Evolutionary conservation across 2,113 vertebrate species (phyloP).

Genomic region (Notothenia coriiceps): DNA sequence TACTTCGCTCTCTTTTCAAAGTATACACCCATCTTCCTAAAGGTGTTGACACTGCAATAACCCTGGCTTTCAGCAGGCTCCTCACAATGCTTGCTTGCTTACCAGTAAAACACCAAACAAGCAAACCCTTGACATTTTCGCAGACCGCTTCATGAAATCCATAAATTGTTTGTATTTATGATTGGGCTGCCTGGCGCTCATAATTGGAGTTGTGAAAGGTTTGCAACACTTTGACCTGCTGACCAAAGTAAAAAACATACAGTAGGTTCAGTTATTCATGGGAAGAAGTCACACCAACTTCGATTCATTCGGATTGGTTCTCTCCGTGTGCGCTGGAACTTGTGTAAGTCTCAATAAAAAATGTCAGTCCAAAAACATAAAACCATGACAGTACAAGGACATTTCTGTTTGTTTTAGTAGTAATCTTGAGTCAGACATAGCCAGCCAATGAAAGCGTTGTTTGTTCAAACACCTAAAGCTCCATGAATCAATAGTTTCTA

Average conservation of each 20-base stretch:
- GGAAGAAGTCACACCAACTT: conserved; percentile 52
- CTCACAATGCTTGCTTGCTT: conserved; percentile 41
- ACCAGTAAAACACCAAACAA: conserved; percentile 33
- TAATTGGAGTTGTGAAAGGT: conserved; percentile 37
- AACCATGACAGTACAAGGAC: conserved; percentile 19
- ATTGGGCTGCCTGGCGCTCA: conserved; percentile 20
- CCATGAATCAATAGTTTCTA: conserved; percentile 31
- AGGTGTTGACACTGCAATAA: conserved; percentile 65
- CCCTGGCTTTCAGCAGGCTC: conserved; percentile 41
- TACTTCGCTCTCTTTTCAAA: conserved; percentile 52
- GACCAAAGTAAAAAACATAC: conserved; percentile 55
- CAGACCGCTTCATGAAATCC: conserved; percentile 54
- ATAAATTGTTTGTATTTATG: conserved; percentile 65
- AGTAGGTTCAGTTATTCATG: conserved; percentile 10
- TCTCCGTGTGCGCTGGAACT: conserved; percentile 17
- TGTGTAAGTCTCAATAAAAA: conserved; percentile 43
- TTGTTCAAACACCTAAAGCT: neutral
- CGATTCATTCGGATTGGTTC: conserved; percentile 4
- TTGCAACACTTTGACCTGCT: conserved; percentile 46
- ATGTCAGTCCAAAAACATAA: conserved; percentile 15
- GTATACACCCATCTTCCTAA: conserved; percentile 64
- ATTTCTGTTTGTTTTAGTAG: conserved; percentile 16
- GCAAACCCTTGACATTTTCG: conserved; percentile 48
- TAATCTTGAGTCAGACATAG: neutral
- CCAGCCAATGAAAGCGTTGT: conserved; percentile 10